A percentile compares a stretch with the other conserved stretches of the same genome.
Evolutionary conservation across 2,888 invertebrate species (phyloP).

Genomic region (Agrypnus murinus): DNA sequence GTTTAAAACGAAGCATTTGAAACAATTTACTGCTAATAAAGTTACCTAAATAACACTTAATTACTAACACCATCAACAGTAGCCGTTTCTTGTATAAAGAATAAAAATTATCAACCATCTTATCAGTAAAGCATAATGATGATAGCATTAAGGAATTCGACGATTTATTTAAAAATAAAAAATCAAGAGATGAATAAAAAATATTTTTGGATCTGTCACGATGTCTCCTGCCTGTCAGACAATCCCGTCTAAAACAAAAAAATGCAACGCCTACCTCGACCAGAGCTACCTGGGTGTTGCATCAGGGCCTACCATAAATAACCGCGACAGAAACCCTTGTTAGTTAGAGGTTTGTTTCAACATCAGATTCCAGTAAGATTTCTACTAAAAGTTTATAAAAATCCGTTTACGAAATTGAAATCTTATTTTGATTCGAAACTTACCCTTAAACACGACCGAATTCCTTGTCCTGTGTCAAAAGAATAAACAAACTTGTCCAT

Average conservation of each 20-base stretch:
- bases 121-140: conserved; percentile 64
- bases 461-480: conserved; percentile 67
- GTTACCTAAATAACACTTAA: too few relatives aligned
- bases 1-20: too few relatives aligned
- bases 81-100: too few relatives aligned
- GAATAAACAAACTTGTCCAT: conserved; percentile 69
- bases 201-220: conserved; percentile 66
- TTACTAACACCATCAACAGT: too few relatives aligned
- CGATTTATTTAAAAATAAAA: conserved; percentile 54
- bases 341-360: conserved; percentile 65
- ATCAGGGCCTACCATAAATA: conserved; percentile 70
- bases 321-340: conserved; percentile 71
- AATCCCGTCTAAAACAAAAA: conserved; percentile 67
- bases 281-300: conserved; percentile 71
- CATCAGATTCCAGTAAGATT: conserved; percentile 67
- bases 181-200: conserved; percentile 38
- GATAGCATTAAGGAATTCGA: conserved; percentile 65
- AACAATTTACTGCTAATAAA: too few relatives aligned
- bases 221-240: conserved; percentile 67
- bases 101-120: conserved; percentile 60
- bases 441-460: conserved; percentile 66
- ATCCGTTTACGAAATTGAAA: conserved; percentile 51
- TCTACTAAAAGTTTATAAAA: conserved; percentile 49
- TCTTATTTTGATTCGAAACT: conserved; percentile 61
- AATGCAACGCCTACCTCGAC: conserved; percentile 70